Conservation (phyloP, 2,113 vertebrate genomes). For the Sapayoa aenigma region DNA sequence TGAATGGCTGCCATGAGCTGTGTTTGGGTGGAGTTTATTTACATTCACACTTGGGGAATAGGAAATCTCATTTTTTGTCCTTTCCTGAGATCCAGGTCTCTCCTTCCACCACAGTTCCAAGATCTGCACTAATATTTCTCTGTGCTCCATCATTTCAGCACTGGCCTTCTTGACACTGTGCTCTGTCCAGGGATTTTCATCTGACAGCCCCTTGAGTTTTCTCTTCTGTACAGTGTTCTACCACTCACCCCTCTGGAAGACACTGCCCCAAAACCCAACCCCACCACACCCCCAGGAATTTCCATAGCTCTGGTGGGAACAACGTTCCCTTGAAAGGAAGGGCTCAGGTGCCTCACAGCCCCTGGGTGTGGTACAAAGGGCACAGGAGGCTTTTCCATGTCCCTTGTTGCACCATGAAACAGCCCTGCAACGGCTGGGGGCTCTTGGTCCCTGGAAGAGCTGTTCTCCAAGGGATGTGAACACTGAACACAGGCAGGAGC, state of each 20-base stretch:
- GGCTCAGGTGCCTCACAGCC: not conserved
- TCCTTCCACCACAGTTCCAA: not conserved
- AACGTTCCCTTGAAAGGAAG: not conserved
- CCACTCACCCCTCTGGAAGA: not conserved
- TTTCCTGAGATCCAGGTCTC: not conserved
- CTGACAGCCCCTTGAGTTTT: not conserved
- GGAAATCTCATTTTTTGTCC: not conserved
- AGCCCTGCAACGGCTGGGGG: not conserved
- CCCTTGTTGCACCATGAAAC: rapidly evolving
- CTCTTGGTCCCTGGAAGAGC: not conserved
- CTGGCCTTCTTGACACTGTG: too few species aligned
- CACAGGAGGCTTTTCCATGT: not conserved
- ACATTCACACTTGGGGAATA: not conserved
- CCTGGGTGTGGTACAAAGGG: too few species aligned
- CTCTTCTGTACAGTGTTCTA: not conserved
- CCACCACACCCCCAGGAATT: not conserved
- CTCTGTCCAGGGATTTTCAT: not conserved
- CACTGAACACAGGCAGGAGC: not conserved
- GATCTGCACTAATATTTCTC: not conserved
- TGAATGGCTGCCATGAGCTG: not conserved
- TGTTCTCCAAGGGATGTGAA: not conserved
- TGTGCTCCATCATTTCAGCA: not conserved
- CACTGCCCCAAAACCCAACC: not conserved
- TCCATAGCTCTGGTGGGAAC: not conserved
- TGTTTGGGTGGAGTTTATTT: not conserved